Base-by-base conservation (phyloP, 2,888 invertebrate genomes). In the Hemicrepidius hirtus region DNA sequence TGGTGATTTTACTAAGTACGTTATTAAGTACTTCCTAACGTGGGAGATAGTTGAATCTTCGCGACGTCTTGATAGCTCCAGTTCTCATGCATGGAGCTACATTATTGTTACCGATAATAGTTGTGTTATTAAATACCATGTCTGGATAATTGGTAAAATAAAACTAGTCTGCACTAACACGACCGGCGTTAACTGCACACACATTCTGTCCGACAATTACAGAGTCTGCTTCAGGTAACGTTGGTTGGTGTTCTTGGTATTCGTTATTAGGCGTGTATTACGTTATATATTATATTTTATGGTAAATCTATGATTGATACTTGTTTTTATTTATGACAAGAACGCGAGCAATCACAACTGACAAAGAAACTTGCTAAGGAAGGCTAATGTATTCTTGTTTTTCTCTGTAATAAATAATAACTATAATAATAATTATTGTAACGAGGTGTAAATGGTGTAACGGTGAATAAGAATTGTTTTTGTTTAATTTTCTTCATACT, bases 141-240 rank as follows among this genome's bases (percentile, higher is more conserved):
- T 71, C 71, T 46, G 55, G 59, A 64, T 75, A 75, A 75, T 75
- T 75, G 73, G 73, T 60, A 73, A 75, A 75, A 75, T 73, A 70
- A 75, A 73, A 75, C 70, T 35, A 64, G 63, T 67, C 57, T 67
- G 60, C 62, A 35, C 35, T 69, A 69, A 73, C 73, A 69, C 65
- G 66, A 50, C 69, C 37, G 57, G 71, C 63, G 73, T 72, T 72
- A 72, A 68, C 68, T 62, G 62, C 62, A 60, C 46, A 49, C 35
- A 50, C 57, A 57, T 60, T 49, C 60, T 60, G 49, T 46, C 59
- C 49, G 50, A 65, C 70, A 62, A 71, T 67, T 67, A 72, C 57
- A 41, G 32, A 60, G 55, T 63, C 62, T 63, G 72, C 64, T 64
- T 20, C 68, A 67, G 62, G 57, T 71, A 32, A 62, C 50, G 62